Evolutionary conservation across 2,888 invertebrate genomes (phyloP).

Genomic region (Scaptomyza polygonia): DNA sequence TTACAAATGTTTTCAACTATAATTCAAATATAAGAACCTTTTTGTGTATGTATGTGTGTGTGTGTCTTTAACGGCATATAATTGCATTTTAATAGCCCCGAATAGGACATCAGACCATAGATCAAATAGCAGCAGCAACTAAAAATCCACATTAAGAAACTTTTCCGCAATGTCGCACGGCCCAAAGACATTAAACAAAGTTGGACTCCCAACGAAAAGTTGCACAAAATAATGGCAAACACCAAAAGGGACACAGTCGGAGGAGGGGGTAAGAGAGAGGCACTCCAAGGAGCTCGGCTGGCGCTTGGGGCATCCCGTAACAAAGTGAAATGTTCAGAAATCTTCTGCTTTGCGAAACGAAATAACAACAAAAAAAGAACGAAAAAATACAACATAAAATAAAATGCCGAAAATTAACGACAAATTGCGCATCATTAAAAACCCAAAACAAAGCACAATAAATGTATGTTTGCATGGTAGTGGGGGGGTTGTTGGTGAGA

Average conservation of each 20-base stretch:
- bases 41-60: background rate
- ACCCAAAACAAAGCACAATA: constrained; percentile 25
- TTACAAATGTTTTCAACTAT: constrained; percentile 9
- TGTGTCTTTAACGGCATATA: constrained; percentile 32
- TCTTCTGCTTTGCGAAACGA: constrained; percentile 42
- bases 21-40: constrained; percentile 20
- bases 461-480: background rate
- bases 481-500: background rate
- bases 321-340: constrained; percentile 38
- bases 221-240: constrained; percentile 45
- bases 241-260: constrained; percentile 30
- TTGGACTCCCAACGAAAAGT: constrained; percentile 41
- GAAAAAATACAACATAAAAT: constrained; percentile 66
- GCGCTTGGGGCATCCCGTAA: constrained; percentile 13
- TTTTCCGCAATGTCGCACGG: constrained; percentile 49
- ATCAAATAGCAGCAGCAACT: constrained; percentile 58
- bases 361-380: too few species aligned
- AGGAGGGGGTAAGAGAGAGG: background rate
- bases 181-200: constrained; percentile 73
- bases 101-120: constrained; percentile 44
- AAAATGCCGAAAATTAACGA: constrained; percentile 76
- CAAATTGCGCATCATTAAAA: constrained; percentile 80
- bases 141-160: constrained; percentile 64
- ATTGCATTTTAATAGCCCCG: constrained; percentile 65
- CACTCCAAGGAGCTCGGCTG: constrained; percentile 44